Base-by-base conservation (phyloP, 2,797 vertebrate genomes). In the Australoheros facetus region DNA sequence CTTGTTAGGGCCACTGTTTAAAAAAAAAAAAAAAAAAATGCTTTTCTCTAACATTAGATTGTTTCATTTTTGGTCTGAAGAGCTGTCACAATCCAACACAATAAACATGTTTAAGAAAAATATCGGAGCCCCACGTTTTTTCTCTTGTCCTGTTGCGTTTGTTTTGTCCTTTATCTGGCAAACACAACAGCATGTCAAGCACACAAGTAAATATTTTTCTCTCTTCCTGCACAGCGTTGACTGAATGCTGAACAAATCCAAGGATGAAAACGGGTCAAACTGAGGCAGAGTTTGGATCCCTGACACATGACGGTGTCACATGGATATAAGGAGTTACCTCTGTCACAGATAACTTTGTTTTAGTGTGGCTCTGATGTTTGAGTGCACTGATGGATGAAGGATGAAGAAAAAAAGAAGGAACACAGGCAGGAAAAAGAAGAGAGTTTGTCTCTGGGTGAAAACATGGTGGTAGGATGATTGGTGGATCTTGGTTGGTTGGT, bases 401-500 rank as follows among this genome's bases (percentile, higher is more conserved):
- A 56, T 66, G 45, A 79, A 74, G 79, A 72, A 58, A 42, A 42
- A 32, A 7, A 13, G 7, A 60, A 30, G 16, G 71, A 60, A 42
- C 26, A 5, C 23, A 21, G 62, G 39, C 21, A 1, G 51, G 54
- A 58, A 75, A 45, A 71, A 10, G 13, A 2, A 1, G 11, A 26
- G 71, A 55, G 57, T 37, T 32, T 14, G 8, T 51, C 37, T 75
- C 34, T 12, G 19, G 21, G 21, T 80, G 79, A 79, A 26, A 26
- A 53, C 19, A 74, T 69, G 26, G 9, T 16, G 21, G 53, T 32
- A 5, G 23, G 69, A 54, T 69, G 56, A 30, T 13, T 14, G 73
- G 11, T 48, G 66, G 75, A 54, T 76, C 26, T 71, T 58, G 30
- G 80, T 64, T 73, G 85, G n/a, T 73, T 53, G 57, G 32, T 39